Evolutionary conservation across 2,888 invertebrate genomes (phyloP), one percentile per base, ranked within the genome.

Genomic region (Embidobia sp.): DNA sequence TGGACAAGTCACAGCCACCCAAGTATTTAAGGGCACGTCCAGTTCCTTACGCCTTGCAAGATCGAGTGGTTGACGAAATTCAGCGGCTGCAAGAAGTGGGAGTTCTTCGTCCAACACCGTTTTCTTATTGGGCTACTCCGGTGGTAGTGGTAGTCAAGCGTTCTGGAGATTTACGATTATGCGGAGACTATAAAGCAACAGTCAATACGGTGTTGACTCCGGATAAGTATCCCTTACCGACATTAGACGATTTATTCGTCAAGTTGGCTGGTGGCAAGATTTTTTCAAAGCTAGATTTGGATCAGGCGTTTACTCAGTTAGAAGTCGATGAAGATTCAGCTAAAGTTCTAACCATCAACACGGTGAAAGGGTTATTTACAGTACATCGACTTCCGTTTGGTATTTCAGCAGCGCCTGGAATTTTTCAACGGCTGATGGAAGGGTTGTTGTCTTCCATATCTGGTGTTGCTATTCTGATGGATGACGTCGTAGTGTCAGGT

Each of bases 381-480:
- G 37, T 40, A 0, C 37, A 40, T 18, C 18, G 37, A 7, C 8
- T 40, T 1, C 18, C 37, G 6, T 40, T 40, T 8, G 37, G 37
- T 6, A 18, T 40, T 7, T 40, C 37, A 1, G 16, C 16, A 7
- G 37, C 37, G 1, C 37, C 16, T 2, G 37, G 37, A 18, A 48
- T 70, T 7, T 76, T 76, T 33, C 78, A 78, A 48, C 26, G 64
- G 55, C 77, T 76, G 64, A 84, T 78, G 44, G 64, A 31, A 15
- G 55, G n/a, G 64, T 64, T 70, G 15, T 15, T 78, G 1, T 3
- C 31, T 8, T 35, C 35, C 6, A 29, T 63, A 2, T 11, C 46
- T 7, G 51, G 49, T 8, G 26, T 13, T 1, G 16, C 35, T 6
- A 53, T 46, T 15, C 37, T 64, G 7, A 53, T 63, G 4, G 46